Percentiles rank a stretch among this genome's conserved stretches.
Conservation (phyloP, 1,140 invertebrate genomes). For the Platorchestia sp. region DNA sequence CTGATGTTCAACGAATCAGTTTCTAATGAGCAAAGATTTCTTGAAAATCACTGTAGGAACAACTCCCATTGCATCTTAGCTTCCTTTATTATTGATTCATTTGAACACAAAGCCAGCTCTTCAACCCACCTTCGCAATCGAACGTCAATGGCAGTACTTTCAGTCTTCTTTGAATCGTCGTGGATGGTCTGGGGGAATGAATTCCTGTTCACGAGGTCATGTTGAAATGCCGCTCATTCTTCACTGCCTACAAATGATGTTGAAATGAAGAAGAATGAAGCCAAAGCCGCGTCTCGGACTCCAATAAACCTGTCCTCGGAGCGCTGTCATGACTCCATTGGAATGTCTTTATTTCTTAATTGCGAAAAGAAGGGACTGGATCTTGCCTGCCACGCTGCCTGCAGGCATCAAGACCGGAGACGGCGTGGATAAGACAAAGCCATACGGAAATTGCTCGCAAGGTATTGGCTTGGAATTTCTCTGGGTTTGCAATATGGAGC, state of each 20-base stretch:
- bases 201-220: slow-evolving; percentile 36
- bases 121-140: neutral
- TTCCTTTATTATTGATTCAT: neutral
- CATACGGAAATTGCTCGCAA: slow-evolving; percentile 27
- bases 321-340: slow-evolving; percentile 48
- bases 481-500: slow-evolving; percentile 43
- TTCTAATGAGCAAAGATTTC: neutral
- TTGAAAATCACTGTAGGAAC: neutral
- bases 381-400: slow-evolving; percentile 38
- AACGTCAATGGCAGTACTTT: neutral
- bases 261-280: slow-evolving; percentile 59
- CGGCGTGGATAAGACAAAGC: slow-evolving; percentile 23
- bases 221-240: slow-evolving; percentile 55
- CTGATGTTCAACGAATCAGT: neutral
- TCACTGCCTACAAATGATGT: slow-evolving; percentile 54
- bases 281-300: slow-evolving; percentile 55
- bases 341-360: slow-evolving; percentile 55
- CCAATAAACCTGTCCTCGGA: slow-evolving; percentile 55
- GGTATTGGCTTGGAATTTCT: slow-evolving; percentile 40
- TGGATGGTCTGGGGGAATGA: slow-evolving; percentile 41
- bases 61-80: neutral
- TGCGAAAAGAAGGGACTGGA: slow-evolving; percentile 19
- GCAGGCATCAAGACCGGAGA: slow-evolving; percentile 27
- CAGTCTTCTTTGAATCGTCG: slow-evolving; percentile 21
- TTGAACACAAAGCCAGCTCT: neutral